Conservation (phyloP, 35 echinoderm and acorn worm species). For the Lytechinus pictus region DNA sequence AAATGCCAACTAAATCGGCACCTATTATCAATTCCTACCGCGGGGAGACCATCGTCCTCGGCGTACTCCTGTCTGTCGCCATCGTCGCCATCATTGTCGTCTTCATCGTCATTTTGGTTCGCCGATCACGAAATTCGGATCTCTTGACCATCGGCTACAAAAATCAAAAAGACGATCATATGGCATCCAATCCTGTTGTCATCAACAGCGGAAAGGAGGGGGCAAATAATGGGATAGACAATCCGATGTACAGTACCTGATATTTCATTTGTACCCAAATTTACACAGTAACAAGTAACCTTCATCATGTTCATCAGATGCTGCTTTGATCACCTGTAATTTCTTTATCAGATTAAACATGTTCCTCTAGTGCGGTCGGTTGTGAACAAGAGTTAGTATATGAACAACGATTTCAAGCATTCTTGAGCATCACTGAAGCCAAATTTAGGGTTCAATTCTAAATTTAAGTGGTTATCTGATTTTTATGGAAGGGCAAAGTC, state of each 20-base stretch:
- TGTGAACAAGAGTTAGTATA: no score
- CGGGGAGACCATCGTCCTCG: conserved; percentile 2
- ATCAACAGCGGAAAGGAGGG: background rate
- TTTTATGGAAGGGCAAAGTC: no score
- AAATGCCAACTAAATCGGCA: background rate
- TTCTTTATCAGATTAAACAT: no score
- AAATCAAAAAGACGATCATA: background rate
- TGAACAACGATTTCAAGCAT: no score
- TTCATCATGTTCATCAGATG: no score
- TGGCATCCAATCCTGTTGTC: background rate
- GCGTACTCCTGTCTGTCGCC: background rate
- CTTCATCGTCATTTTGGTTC: background rate
- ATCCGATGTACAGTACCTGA: background rate
- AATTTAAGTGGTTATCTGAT: no score
- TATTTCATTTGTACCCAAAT: background rate
- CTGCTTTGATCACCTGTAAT: no score
- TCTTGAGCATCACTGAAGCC: no score
- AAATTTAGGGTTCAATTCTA: no score
- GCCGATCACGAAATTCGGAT: background rate
- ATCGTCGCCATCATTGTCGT: background rate
- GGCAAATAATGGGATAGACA: conserved; percentile 5
- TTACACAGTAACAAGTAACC: no score
- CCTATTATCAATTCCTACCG: background rate
- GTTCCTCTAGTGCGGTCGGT: no score
- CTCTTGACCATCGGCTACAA: conserved; percentile 21